Evolutionary conservation across 1,140 invertebrate species (phyloP).

Genomic region (Medauroidea extradentata): DNA sequence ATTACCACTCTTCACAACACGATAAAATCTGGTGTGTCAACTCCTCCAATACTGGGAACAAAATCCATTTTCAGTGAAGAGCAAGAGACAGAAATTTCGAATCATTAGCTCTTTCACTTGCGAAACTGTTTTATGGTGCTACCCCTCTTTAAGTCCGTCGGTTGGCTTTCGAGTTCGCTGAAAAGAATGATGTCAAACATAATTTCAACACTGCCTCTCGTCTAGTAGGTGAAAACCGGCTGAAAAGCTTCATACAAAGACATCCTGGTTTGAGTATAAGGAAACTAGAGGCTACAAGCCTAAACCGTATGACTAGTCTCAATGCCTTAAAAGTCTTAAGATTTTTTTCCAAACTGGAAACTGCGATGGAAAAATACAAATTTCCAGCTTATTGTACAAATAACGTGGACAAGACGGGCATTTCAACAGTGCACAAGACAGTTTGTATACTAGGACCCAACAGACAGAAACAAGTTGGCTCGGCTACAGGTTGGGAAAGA

Average conservation of each 20-base stretch:
- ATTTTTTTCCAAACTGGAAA: not conserved
- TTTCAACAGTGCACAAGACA: not conserved
- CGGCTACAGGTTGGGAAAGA: too few species aligned
- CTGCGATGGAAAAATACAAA: not conserved
- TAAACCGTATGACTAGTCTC: not conserved
- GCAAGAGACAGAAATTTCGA: not conserved
- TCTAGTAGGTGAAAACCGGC: not conserved
- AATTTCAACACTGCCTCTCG: not conserved
- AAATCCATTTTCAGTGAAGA: not conserved
- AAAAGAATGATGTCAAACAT: not conserved
- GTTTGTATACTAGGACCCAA: conserved; percentile 1
- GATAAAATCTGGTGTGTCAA: not conserved
- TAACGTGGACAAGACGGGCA: conserved; percentile 3
- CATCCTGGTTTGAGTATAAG: not conserved
- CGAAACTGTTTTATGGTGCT: not conserved
- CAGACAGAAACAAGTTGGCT: too few species aligned
- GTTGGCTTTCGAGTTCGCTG: not conserved
- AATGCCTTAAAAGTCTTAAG: not conserved
- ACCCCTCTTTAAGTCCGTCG: not conserved
- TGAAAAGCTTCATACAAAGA: not conserved
- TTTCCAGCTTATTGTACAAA: not conserved
- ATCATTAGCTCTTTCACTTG: not conserved
- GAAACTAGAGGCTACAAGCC: not conserved
- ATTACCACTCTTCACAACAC: not conserved
- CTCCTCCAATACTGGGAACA: not conserved